Conservation (phyloP, 2,113 vertebrate genomes). For the Leptosomus discolor region DNA sequence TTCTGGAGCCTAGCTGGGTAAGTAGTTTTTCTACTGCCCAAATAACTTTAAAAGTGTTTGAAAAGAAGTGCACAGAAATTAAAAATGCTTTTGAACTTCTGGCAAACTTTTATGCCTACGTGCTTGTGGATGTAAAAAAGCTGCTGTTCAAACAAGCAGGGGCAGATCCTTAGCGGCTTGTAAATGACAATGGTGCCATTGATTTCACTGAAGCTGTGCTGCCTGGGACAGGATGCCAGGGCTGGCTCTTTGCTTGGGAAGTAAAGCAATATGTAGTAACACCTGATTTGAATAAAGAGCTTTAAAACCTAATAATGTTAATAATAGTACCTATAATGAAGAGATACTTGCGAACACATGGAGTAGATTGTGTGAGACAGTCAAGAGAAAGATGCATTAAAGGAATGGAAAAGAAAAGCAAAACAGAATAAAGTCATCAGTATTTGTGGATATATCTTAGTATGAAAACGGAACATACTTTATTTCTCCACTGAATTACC, state of each 20-base stretch:
- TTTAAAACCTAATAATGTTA: not conserved
- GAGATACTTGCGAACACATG: not conserved
- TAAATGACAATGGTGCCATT: conserved; percentile 8
- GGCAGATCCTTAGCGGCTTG: not conserved
- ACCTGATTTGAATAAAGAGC: not conserved
- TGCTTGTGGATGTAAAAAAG: not conserved
- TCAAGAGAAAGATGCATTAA: not conserved
- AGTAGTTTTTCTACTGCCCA: not conserved
- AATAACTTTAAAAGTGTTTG: not conserved
- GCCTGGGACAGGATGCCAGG: not conserved
- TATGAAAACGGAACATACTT: not conserved
- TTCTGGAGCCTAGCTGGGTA: not conserved
- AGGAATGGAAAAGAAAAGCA: not conserved
- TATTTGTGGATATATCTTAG: not conserved
- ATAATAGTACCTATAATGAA: not conserved
- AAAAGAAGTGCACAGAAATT: conserved; percentile 24
- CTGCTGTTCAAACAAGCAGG: conserved; percentile 11
- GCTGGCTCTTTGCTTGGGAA: not conserved
- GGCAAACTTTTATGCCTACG: not conserved
- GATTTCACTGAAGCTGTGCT: not conserved
- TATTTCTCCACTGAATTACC: not conserved
- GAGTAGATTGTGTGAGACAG: not conserved
- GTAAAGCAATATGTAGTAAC: not conserved
- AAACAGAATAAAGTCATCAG: not conserved
- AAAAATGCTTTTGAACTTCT: conserved; percentile 22